phyloP scores from a whole-genome alignment of 2,888 invertebrate species.

The Cantharis rustica region DNA sequence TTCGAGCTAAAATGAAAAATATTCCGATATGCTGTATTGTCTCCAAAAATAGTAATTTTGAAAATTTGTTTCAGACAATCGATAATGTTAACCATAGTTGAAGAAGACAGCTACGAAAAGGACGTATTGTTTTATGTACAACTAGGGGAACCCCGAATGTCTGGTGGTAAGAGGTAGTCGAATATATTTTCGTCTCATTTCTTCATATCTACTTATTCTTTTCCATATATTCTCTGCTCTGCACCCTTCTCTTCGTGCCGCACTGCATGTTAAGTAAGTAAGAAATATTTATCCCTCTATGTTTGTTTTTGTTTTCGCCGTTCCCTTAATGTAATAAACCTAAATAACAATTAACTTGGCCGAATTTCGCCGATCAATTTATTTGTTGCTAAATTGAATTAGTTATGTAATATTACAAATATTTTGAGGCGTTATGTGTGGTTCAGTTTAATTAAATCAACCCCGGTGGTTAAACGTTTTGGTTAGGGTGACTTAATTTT shows the following conservation, averaged over 20 bases:
- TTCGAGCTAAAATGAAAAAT: neutral
- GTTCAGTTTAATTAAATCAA: neutral
- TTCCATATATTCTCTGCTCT: conserved; percentile 40
- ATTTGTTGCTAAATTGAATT: neutral
- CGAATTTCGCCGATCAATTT: neutral
- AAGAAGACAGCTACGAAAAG: conserved; percentile 98
- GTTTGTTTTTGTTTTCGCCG: conserved; percentile 9
- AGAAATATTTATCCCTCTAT: conserved; percentile 24
- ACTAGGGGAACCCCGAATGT: conserved; percentile 84
- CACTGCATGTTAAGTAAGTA: conserved; percentile 57
- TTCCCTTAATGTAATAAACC: neutral
- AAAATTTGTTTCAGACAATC: conserved; percentile 75
- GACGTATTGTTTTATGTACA: conserved; percentile 92
- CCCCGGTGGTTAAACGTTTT: neutral
- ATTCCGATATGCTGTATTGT: neutral
- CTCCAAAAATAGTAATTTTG: neutral
- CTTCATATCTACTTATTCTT: conserved; percentile 37
- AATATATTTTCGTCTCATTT: conserved; percentile 36
- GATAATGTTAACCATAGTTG: conserved; percentile 85
- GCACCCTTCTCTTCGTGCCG: conserved; percentile 47
- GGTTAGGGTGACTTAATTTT: neutral
- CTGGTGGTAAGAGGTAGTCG: conserved; percentile 73
- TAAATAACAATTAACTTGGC: neutral
- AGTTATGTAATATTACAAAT: neutral
- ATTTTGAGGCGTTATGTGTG: neutral